A percentile compares a stretch with the other conserved stretches of the same genome.
Evolutionary conservation across 2,113 vertebrate species (phyloP).

Genomic region (Syrrhaptes paradoxus): DNA sequence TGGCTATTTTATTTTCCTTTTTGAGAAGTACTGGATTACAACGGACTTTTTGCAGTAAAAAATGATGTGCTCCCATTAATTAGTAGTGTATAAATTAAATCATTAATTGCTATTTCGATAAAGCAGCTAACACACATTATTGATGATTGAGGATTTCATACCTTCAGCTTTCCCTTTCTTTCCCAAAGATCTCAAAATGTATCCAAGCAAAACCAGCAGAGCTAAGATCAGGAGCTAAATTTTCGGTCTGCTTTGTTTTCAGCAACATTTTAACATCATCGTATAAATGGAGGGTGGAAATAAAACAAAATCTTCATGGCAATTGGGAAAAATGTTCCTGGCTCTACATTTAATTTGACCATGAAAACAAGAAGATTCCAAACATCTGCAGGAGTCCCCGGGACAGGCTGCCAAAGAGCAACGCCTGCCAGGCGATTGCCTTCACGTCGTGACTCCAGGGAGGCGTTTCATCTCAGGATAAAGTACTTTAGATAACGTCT

Average conservation of each 20-base stretch:
- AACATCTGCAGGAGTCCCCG: neutral
- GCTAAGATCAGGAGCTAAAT: neutral
- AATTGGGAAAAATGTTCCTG: neutral
- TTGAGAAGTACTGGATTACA: neutral
- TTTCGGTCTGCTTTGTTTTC: neutral
- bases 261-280: neutral
- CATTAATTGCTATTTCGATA: neutral
- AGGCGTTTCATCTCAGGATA: neutral
- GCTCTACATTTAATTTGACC: neutral
- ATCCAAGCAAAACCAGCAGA: neutral
- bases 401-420: neutral
- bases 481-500: neutral
- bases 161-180: neutral
- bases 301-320: neutral
- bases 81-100: neutral
- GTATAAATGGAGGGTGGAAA: neutral
- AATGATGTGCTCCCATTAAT: neutral
- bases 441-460: rapidly evolving
- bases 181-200: neutral
- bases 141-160: neutral
- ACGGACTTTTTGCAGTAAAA: neutral
- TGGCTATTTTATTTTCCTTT: neutral
- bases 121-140: neutral
- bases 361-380: neutral
- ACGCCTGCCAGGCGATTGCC: rapidly evolving